Evolutionary conservation across 2,797 vertebrate species (phyloP).

Genomic region (Garrulus glandarius): DNA sequence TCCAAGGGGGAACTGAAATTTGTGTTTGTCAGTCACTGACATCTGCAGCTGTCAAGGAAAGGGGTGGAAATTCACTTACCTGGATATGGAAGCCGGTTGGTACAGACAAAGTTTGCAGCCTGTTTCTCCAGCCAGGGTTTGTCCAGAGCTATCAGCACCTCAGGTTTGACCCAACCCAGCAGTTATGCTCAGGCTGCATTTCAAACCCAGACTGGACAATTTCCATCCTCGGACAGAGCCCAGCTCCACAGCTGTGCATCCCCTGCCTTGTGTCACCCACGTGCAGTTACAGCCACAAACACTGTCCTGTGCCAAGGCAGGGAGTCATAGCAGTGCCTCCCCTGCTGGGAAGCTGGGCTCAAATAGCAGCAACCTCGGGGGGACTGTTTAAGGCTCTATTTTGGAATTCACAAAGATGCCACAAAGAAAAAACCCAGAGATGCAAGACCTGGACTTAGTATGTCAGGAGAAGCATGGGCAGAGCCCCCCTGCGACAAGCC

Average conservation of each 20-base stretch:
- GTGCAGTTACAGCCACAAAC: background rate
- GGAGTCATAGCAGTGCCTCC: background rate
- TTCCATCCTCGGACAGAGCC: background rate
- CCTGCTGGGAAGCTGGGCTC: background rate
- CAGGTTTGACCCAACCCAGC: no score
- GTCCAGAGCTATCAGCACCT: background rate
- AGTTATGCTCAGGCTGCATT: background rate
- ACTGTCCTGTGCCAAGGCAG: no score
- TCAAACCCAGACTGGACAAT: fast-evolving
- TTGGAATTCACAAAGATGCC: background rate
- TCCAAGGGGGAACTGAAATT: background rate
- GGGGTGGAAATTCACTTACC: background rate
- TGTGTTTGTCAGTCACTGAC: background rate
- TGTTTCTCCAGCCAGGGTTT: background rate
- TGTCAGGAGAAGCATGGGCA: background rate
- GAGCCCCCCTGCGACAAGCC: background rate
- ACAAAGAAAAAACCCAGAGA: background rate
- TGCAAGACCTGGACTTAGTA: background rate
- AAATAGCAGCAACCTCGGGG: fast-evolving
- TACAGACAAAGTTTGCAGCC: background rate
- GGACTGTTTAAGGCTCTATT: background rate
- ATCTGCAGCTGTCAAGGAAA: background rate
- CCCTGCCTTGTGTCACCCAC: fast-evolving
- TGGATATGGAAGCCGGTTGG: background rate
- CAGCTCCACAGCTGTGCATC: no score